These are phyloP conservation scores for Otolemur crassicaudatus DNA, from an alignment of 2,797 vertebrate genomes.

Conservation along the genomic window DNA sequence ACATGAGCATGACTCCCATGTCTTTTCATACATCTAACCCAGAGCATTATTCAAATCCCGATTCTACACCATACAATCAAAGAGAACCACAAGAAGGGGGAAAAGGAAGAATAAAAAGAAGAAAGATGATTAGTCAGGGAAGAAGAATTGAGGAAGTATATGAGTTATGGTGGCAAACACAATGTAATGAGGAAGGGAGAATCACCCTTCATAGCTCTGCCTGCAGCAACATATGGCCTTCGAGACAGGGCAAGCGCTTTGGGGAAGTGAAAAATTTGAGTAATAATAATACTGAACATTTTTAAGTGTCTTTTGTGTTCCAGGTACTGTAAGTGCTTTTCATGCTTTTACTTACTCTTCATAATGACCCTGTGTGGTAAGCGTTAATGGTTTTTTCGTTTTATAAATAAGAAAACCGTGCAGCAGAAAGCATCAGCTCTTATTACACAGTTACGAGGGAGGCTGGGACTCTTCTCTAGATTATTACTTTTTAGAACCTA, in stretches of 20 bases:
- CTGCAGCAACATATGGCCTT: background rate
- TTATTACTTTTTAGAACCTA: background rate
- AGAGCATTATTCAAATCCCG: background rate
- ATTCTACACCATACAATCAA: background rate
- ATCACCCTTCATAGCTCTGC: background rate
- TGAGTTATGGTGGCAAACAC: background rate
- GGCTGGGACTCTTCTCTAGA: background rate
- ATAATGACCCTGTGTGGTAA: background rate
- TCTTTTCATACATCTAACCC: background rate
- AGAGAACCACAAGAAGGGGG: background rate
- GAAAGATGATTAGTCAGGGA: background rate
- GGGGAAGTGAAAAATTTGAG: background rate
- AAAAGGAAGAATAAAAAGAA: background rate
- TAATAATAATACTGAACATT: background rate
- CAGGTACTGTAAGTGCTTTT: background rate
- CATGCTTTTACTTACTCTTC: background rate
- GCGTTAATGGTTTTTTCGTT: background rate
- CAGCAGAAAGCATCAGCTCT: background rate
- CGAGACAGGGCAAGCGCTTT: background rate
- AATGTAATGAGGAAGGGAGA: background rate
- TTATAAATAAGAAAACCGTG: constrained; percentile 1
- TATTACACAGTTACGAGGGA: background rate
- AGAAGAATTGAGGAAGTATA: background rate
- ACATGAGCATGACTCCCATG: background rate
- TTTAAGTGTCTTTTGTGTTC: background rate